phyloP scores from a whole-genome alignment of 2,888 invertebrate species.

The Cenopis cana region DNA sequence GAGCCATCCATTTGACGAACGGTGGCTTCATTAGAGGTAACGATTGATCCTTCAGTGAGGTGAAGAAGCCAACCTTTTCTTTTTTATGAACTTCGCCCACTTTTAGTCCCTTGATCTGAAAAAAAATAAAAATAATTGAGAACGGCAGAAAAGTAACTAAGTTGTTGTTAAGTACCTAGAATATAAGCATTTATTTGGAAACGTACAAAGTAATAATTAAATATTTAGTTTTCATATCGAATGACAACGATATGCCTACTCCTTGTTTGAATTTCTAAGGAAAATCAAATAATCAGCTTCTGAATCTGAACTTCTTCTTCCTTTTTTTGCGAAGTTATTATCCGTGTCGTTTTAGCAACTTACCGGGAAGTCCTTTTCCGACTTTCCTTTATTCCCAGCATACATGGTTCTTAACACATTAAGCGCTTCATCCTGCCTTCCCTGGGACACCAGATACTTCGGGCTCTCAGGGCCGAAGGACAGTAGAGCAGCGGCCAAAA shows the following conservation, averaged over 20 bases:
- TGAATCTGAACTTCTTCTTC: background rate
- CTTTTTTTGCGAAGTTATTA: background rate
- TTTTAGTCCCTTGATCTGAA: conserved; percentile 67
- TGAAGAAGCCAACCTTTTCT: conserved; percentile 60
- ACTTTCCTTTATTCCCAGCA: conserved; percentile 70
- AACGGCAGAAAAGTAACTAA: no score
- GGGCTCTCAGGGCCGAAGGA: conserved; percentile 90
- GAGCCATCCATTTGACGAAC: conserved; percentile 78
- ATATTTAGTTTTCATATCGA: no score
- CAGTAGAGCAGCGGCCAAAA: conserved; percentile 83
- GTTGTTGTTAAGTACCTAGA: no score
- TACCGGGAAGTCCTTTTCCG: conserved; percentile 79
- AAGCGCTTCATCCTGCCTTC: conserved; percentile 86
- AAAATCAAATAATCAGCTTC: no score
- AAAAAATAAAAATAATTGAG: conserved; percentile 46
- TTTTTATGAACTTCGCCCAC: conserved; percentile 51
- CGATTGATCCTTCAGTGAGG: conserved; percentile 81
- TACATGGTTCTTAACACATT: conserved; percentile 86
- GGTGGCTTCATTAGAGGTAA: conserved; percentile 82
- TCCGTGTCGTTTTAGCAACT: conserved; percentile 47
- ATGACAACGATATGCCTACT: no score
- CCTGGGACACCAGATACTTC: conserved; percentile 89
- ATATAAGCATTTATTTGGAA: no score
- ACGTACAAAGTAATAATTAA: no score
- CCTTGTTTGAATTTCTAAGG: no score